Percentiles rank a stretch among this genome's conserved stretches.
phyloP scores from a whole-genome alignment of 2,113 vertebrate species.

The Crotalus helleri region DNA sequence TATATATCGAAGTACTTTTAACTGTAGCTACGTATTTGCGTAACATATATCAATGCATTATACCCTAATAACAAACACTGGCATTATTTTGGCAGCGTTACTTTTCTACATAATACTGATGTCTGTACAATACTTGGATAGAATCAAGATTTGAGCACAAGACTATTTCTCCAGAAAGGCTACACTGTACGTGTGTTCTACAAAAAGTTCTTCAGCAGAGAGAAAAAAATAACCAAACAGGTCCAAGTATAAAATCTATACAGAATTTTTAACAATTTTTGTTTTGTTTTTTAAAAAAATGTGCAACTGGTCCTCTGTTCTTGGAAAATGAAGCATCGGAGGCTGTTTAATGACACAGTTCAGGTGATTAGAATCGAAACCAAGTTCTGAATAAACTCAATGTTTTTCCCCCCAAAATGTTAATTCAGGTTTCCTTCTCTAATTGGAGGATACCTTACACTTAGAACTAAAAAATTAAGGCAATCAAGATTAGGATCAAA shows the following conservation, averaged over 20 bases:
- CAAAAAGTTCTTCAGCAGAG: constrained; percentile 26
- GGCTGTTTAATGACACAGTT: neutral
- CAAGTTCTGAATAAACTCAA: neutral
- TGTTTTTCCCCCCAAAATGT: fast-evolving
- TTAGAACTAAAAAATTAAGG: neutral
- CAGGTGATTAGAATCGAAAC: neutral
- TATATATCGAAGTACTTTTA: neutral
- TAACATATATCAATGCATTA: neutral
- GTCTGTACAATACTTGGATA: fast-evolving
- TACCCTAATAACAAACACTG: neutral
- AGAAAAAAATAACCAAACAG: neutral
- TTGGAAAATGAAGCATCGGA: neutral
- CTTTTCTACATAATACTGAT: neutral
- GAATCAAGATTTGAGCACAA: neutral
- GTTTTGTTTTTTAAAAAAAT: constrained; percentile 24
- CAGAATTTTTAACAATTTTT: constrained; percentile 41
- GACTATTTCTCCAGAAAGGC: constrained; percentile 29
- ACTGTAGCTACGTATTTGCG: neutral
- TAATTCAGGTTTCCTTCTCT: neutral
- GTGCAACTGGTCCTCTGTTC: constrained; percentile 31
- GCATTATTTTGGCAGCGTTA: neutral
- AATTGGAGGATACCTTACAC: neutral
- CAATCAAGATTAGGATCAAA: neutral
- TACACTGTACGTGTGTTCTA: neutral
- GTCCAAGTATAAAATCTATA: constrained; percentile 59